Evolutionary conservation across 1,140 invertebrate species (phyloP), one percentile per base, ranked within the genome.

Genomic region (Reticulitermes speratus): DNA sequence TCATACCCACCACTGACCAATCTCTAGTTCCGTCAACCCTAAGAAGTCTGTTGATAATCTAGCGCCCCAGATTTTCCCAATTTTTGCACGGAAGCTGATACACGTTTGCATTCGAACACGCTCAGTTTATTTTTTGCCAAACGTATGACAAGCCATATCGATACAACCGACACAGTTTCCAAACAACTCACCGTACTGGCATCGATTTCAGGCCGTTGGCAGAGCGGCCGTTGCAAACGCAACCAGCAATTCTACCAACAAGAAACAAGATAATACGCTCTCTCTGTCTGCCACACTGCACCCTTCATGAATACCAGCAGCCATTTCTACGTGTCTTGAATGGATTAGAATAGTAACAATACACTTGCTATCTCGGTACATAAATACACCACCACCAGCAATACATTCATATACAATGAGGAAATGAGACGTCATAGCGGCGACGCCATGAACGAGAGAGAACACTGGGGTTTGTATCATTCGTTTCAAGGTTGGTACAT

Each of bases 381-480:
- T 25, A 75, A 8, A 75, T 16, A 75, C 65, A 75, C 25, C 65
- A 75, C n/a, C n/a, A 30, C 25, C 65, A 75, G 65, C 65, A 75
- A 75, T 75, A 75, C 65, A 75, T 75, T 75, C 65, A 75, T 75
- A 75, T 25, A 75, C 65, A 75, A 75, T 75, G 65, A 75, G 65
- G 65, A 75, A 75, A 75, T 75, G 65, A 30, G 14, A 75, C 65
- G 65, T n/a, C 25, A 75, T 30, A 25, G 14, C 25, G 25, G 7
- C n/a, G 65, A 25, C 14, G 25, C n/a, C 65, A 75, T 75, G 65
- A 75, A 16, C 19, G 52, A 21, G 52, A 55, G 11, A 55, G 0
- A 55, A 55, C 52, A 21, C 19, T 55, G 14, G 52, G 2, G 52
- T 55, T 55, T 55, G 52, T 55, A 19, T 48, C 45, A 48, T 48